A percentile compares a stretch with the other conserved stretches of the same genome.
These are phyloP conservation scores for Speoplatyrhinus poulsoni DNA, from an alignment of 2,113 vertebrate genomes.

Conservation along the genomic window DNA sequence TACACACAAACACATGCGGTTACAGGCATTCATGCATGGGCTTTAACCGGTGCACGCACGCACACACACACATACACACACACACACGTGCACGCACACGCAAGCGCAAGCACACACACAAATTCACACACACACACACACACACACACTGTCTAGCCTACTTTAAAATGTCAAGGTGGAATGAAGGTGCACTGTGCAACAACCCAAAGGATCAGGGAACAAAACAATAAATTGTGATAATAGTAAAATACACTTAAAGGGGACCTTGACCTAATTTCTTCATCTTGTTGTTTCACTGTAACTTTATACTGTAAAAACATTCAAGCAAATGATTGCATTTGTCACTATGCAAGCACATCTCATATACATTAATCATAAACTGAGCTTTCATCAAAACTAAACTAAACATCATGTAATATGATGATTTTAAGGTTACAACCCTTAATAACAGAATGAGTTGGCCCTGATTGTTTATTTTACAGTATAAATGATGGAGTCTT, in stretches of 20 bases:
- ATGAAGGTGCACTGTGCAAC: conserved; percentile 25
- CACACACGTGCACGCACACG: background rate
- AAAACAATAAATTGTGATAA: background rate
- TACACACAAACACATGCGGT: background rate
- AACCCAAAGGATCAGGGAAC: conserved; percentile 25
- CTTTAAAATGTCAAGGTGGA: conserved; percentile 49
- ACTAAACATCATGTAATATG: too few species aligned
- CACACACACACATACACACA: background rate
- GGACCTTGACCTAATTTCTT: too few species aligned
- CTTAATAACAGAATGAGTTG: too few species aligned
- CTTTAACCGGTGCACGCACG: background rate
- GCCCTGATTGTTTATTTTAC: too few species aligned
- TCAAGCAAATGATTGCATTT: too few species aligned
- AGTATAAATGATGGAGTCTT: too few species aligned
- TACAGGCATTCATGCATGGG: background rate
- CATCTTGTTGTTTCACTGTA: background rate
- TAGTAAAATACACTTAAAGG: background rate
- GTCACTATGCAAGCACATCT: too few species aligned
- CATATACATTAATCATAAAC: too few species aligned
- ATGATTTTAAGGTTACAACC: too few species aligned
- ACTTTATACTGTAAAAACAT: background rate
- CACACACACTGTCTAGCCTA: conserved; percentile 21
- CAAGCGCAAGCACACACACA: background rate
- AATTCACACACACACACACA: conserved; percentile 10
- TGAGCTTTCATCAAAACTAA: too few species aligned